These are phyloP conservation scores for Sussaba pulchella DNA, from an alignment of 2,888 invertebrate genomes.

Conservation along the genomic window DNA sequence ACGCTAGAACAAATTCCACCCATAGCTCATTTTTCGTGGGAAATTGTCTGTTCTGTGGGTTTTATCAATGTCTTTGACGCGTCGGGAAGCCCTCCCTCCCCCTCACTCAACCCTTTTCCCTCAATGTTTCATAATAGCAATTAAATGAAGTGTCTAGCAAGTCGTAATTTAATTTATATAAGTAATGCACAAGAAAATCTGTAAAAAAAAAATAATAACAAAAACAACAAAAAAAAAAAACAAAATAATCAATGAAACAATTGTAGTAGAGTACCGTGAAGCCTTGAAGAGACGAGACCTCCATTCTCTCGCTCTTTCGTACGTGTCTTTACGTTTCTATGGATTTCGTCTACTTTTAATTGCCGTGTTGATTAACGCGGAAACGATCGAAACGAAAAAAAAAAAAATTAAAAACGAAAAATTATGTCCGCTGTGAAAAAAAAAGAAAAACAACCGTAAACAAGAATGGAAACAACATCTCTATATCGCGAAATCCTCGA, in stretches of 20 bases:
- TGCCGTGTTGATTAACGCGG: conserved; percentile 32
- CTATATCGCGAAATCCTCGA: conserved; percentile 75
- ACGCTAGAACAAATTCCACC: conserved; percentile 38
- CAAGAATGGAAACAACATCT: conserved; percentile 57
- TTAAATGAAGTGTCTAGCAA: conserved; percentile 75
- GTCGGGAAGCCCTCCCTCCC: conserved; percentile 57
- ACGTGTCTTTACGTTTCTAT: conserved; percentile 64
- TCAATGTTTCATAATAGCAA: conserved; percentile 76
- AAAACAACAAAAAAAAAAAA: conserved; percentile 60
- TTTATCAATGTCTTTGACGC: conserved; percentile 64
- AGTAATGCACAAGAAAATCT: conserved; percentile 75
- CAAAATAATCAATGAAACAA: conserved; percentile 62
- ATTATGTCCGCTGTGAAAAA: conserved; percentile 67
- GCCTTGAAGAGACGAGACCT: conserved; percentile 72
- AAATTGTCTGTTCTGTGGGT: conserved; percentile 60
- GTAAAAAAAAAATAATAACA: conserved; percentile 67
- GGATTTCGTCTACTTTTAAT: conserved; percentile 62
- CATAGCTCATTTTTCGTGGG: conserved; percentile 54
- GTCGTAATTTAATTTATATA: conserved; percentile 81
- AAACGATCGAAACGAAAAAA: conserved; percentile 21
- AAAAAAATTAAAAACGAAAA: conserved; percentile 42
- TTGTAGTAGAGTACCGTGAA: conserved; percentile 73
- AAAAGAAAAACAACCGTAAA: conserved; percentile 35
- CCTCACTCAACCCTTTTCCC: conserved; percentile 57
- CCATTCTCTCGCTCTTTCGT: conserved; percentile 67